phyloP scores from a whole-genome alignment of 2,888 invertebrate species.

The Teinopalpus imperialis region DNA sequence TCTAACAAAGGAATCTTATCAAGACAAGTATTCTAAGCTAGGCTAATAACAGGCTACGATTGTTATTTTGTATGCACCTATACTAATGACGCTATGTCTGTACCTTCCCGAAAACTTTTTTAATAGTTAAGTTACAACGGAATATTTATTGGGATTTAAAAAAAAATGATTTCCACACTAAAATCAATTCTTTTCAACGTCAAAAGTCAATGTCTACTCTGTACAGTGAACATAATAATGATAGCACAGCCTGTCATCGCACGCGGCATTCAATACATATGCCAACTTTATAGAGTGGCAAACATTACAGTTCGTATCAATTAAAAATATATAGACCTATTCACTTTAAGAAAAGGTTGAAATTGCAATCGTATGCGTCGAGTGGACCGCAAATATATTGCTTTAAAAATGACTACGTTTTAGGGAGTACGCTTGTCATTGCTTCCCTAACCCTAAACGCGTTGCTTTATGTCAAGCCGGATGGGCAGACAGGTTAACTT shows the following conservation, averaged over 20 bases:
- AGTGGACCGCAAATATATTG: constrained; percentile 13
- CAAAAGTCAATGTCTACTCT: constrained; percentile 30
- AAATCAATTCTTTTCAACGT: no score
- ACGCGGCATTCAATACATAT: constrained; percentile 66
- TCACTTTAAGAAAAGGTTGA: neutral
- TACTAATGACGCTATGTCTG: no score
- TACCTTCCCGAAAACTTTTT: no score
- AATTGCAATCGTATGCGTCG: no score
- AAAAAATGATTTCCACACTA: no score
- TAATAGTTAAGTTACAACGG: no score
- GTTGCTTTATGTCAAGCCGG: constrained; percentile 68
- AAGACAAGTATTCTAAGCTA: no score
- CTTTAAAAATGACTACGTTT: constrained; percentile 51
- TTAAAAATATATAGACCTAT: neutral
- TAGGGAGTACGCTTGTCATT: constrained; percentile 75
- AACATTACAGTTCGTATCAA: constrained; percentile 28
- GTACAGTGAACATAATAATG: constrained; percentile 51
- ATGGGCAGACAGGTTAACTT: constrained; percentile 79
- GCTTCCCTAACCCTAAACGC: constrained; percentile 80
- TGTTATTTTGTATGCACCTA: no score
- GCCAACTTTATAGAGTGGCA: constrained; percentile 51
- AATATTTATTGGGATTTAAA: no score
- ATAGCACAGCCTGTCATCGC: constrained; percentile 69
- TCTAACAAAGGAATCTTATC: no score
- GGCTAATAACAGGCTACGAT: no score